Conservation (phyloP, 2,113 vertebrate genomes). For the Melanerpes aurifrons region DNA sequence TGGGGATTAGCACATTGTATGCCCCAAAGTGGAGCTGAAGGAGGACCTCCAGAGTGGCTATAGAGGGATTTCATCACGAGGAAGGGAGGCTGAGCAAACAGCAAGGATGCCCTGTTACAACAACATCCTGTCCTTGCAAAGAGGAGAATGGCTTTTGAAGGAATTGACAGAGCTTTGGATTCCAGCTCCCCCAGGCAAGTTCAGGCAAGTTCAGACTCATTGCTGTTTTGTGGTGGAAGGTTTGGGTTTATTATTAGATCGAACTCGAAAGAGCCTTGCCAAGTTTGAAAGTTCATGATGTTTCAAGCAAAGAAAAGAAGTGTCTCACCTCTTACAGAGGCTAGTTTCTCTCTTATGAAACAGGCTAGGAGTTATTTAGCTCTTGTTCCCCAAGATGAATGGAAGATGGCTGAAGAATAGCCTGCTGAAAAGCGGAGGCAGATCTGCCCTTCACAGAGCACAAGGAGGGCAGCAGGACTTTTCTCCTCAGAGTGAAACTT, state of each 20-base stretch:
- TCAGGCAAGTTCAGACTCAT: slow-evolving; percentile 68
- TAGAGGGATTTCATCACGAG: slow-evolving; percentile 61
- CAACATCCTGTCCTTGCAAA: slow-evolving; percentile 68
- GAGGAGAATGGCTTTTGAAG: slow-evolving; percentile 62
- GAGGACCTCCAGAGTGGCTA: slow-evolving; percentile 62
- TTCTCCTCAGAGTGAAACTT: not conserved
- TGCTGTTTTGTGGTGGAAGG: slow-evolving; percentile 33
- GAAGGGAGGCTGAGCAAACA: slow-evolving; percentile 45
- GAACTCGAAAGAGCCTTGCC: slow-evolving; percentile 53
- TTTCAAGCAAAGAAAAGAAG: slow-evolving; percentile 39
- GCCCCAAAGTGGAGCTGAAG: slow-evolving; percentile 11
- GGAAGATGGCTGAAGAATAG: slow-evolving; percentile 3
- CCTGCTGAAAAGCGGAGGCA: not conserved
- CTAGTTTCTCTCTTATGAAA: not conserved
- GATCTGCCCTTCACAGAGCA: not conserved
- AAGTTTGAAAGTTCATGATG: slow-evolving; percentile 67
- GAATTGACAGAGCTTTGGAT: slow-evolving; percentile 67
- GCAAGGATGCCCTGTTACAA: slow-evolving; percentile 54
- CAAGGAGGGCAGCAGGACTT: rapidly evolving
- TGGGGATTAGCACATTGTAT: slow-evolving; percentile 15
- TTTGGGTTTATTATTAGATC: slow-evolving; percentile 66
- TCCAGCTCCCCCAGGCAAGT: slow-evolving; percentile 38
- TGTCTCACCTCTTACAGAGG: slow-evolving; percentile 35
- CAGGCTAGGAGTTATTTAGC: not conserved
- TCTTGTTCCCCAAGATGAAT: not conserved